These are phyloP conservation scores for Phymanthus crucifer DNA, from an alignment of 92 coral and sea anemone genomes.

Conservation along the genomic window DNA sequence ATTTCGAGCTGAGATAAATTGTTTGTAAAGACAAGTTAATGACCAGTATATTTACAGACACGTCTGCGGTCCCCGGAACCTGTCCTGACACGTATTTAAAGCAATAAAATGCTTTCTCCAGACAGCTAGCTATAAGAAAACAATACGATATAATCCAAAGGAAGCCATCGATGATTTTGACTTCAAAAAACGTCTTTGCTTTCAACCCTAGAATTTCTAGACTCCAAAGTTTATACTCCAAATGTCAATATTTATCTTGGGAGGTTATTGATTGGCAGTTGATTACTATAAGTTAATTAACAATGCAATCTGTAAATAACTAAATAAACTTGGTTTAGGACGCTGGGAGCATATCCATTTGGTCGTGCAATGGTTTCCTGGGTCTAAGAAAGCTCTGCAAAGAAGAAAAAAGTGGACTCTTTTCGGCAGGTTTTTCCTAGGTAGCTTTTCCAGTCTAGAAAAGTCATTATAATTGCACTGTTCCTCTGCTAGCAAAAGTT, in stretches of 20 bases:
- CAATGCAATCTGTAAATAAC: constrained; percentile 29
- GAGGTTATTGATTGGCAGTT: constrained; percentile 36
- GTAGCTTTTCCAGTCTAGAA: too few relatives aligned
- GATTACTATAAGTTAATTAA: constrained; percentile 39
- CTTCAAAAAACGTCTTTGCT: not conserved
- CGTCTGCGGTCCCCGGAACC: constrained; percentile 33
- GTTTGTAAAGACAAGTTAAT: constrained; percentile 6
- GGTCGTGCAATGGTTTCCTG: constrained; percentile 17
- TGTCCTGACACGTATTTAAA: not conserved
- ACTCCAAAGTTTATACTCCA: not conserved
- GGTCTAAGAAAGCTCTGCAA: not conserved
- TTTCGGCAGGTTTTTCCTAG: too few relatives aligned
- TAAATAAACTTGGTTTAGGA: constrained; percentile 16
- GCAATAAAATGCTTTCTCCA: not conserved
- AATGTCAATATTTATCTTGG: constrained; percentile 13
- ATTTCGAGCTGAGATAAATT: constrained; percentile 23
- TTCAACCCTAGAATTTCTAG: not conserved
- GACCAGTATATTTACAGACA: constrained; percentile 3
- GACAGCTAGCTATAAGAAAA: not conserved
- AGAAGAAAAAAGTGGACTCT: not conserved
- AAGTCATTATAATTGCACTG: not conserved
- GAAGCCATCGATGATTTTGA: not conserved
- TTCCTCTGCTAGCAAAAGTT: not conserved
- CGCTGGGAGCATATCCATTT: constrained; percentile 14
- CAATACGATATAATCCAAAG: not conserved